A percentile compares a stretch with the other conserved stretches of the same genome.
phyloP scores from a whole-genome alignment of 2,888 invertebrate species.

The Chrysodeixis includens region DNA sequence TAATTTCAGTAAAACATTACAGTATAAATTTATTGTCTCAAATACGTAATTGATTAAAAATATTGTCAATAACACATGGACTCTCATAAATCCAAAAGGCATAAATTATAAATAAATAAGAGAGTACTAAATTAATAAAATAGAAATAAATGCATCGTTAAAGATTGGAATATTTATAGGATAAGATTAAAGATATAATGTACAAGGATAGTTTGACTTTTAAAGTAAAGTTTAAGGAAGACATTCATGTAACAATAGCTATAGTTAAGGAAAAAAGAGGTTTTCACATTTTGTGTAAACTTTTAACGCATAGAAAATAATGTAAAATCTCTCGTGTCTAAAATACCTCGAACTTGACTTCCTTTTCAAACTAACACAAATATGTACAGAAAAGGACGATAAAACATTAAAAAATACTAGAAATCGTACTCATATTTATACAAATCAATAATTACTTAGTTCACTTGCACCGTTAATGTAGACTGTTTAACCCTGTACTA shows the following conservation, averaged over 20 bases:
- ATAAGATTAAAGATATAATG: slow-evolving; percentile 32
- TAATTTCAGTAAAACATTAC: neutral
- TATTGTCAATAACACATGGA: slow-evolving; percentile 11
- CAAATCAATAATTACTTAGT: slow-evolving; percentile 49
- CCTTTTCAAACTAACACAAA: slow-evolving; percentile 35
- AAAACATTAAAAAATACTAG: slow-evolving; percentile 51
- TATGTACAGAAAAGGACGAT: slow-evolving; percentile 58
- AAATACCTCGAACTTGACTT: slow-evolving; percentile 26
- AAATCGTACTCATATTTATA: slow-evolving; percentile 55
- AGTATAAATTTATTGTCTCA: neutral
- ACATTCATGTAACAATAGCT: slow-evolving; percentile 20
- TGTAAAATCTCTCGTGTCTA: slow-evolving; percentile 42
- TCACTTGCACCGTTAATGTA: slow-evolving; percentile 50
- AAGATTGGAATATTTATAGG: slow-evolving; percentile 46
- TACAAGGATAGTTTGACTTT: slow-evolving; percentile 39
- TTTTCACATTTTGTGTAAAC: slow-evolving; percentile 44
- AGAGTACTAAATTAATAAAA: slow-evolving; percentile 18
- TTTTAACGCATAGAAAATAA: slow-evolving; percentile 37
- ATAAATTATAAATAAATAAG: slow-evolving; percentile 52
- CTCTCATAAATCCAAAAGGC: slow-evolving; percentile 28
- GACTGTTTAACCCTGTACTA: slow-evolving; percentile 74
- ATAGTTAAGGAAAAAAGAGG: slow-evolving; percentile 4
- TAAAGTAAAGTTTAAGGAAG: slow-evolving; percentile 27
- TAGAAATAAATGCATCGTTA: slow-evolving; percentile 53
- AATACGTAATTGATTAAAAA: slow-evolving; percentile 4